Conservation (phyloP, 2,113 vertebrate species). For the Gracilinanus agilis region DNA sequence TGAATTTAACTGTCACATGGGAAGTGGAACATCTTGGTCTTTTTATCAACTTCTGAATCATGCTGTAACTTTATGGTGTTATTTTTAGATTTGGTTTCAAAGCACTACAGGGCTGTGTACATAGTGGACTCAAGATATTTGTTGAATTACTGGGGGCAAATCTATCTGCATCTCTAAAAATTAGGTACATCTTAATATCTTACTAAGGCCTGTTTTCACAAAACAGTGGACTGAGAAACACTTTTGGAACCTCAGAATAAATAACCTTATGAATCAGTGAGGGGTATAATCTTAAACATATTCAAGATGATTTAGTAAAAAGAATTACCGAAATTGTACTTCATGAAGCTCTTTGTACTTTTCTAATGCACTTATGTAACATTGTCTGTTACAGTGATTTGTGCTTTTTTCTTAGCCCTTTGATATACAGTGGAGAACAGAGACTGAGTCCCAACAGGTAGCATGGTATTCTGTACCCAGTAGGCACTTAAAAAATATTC, state of each 20-base stretch:
- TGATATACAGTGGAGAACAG: not conserved
- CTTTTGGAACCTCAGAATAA: slow-evolving; percentile 41
- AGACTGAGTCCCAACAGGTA: not conserved
- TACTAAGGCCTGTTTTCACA: not conserved
- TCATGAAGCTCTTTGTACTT: not conserved
- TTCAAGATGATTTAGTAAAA: not conserved
- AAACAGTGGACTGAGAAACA: not conserved
- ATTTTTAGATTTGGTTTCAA: not conserved
- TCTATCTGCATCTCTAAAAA: slow-evolving; percentile 18
- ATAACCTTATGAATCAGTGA: not conserved
- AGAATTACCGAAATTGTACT: not conserved
- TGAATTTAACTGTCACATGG: not conserved
- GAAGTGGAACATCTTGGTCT: not conserved
- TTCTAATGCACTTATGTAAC: not conserved
- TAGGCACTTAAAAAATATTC: not conserved
- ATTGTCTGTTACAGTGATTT: not conserved
- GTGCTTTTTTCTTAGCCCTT: not conserved
- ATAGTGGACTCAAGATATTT: slow-evolving; percentile 35
- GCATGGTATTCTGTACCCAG: not conserved
- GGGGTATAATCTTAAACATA: not conserved
- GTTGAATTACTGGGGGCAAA: slow-evolving; percentile 35
- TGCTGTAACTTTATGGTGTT: slow-evolving; percentile 1
- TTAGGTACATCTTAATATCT: not conserved
- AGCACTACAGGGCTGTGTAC: slow-evolving; percentile 33
- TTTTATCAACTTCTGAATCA: slow-evolving; percentile 25